Evolutionary conservation across 2,113 vertebrate species (phyloP).

Genomic region (Hippolais icterina): DNA sequence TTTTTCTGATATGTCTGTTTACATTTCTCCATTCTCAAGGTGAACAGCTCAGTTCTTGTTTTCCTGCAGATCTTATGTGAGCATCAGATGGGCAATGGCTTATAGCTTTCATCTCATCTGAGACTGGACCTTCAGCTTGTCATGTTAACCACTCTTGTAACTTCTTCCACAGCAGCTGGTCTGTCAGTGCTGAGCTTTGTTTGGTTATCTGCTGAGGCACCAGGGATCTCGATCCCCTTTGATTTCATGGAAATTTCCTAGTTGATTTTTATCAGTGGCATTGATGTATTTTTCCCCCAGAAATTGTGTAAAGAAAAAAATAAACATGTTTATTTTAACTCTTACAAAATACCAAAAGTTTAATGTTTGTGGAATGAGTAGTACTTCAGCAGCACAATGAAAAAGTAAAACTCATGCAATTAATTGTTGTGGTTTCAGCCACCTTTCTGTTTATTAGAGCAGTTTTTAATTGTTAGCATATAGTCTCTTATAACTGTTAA

Average conservation of each 20-base stretch:
- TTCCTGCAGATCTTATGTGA: not conserved
- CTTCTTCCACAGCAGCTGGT: not conserved
- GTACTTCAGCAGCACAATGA: not conserved
- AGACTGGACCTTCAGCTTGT: not conserved
- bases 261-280: not conserved
- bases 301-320: not conserved
- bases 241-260: not conserved
- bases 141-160: not conserved
- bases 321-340: not conserved
- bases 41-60: not conserved
- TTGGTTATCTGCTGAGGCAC: not conserved
- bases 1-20: conserved; percentile 4
- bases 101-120: not conserved
- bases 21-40: not conserved
- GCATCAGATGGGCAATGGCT: not conserved
- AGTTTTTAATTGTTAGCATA: not conserved
- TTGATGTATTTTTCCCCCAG: not conserved
- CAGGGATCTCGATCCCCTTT: not conserved
- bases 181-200: not conserved
- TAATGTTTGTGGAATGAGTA: not conserved
- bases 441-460: not conserved
- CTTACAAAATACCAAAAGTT: not conserved
- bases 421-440: not conserved
- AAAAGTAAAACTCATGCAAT: not conserved
- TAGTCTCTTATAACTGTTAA: not conserved